Evolutionary conservation across 2,888 invertebrate species (phyloP).

Genomic region (Horisme vitalbata): DNA sequence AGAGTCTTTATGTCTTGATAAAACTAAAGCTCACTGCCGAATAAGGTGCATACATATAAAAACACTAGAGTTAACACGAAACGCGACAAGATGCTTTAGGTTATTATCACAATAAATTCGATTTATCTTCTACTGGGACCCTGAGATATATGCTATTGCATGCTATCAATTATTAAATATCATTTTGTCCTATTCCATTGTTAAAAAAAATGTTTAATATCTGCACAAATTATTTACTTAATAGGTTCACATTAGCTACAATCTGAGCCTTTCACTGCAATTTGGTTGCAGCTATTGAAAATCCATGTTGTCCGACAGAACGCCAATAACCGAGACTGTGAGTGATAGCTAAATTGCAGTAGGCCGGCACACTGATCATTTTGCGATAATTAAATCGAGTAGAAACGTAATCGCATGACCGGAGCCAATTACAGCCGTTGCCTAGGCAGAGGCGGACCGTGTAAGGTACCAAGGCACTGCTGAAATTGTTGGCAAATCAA

Average conservation of each 20-base stretch:
- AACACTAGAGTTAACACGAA: constrained; percentile 57
- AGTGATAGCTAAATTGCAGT: constrained; percentile 82
- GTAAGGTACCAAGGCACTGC: constrained; percentile 38
- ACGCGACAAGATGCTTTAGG: constrained; percentile 50
- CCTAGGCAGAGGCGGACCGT: constrained; percentile 75
- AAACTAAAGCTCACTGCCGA: constrained; percentile 76
- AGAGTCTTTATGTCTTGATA: constrained; percentile 81
- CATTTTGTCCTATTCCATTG: too few species aligned
- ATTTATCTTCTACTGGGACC: constrained; percentile 1
- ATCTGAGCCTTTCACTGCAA: constrained; percentile 55
- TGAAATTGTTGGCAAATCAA: constrained; percentile 65
- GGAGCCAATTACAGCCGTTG: constrained; percentile 74
- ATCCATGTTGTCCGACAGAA: constrained; percentile 51
- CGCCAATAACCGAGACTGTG: constrained; percentile 61
- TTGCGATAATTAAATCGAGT: constrained; percentile 80
- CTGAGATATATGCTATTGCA: constrained; percentile 5
- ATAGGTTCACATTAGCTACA: constrained; percentile 11
- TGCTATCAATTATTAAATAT: too few species aligned
- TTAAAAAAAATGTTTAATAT: too few species aligned
- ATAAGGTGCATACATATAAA: constrained; percentile 60
- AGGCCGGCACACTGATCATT: constrained; percentile 79
- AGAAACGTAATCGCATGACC: constrained; percentile 82
- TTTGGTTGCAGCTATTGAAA: constrained; percentile 57
- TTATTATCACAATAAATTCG: constrained; percentile 1
- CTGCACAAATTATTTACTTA: too few species aligned